Conservation (phyloP, 1,140 invertebrate genomes). For the Hycleus cichorii region DNA sequence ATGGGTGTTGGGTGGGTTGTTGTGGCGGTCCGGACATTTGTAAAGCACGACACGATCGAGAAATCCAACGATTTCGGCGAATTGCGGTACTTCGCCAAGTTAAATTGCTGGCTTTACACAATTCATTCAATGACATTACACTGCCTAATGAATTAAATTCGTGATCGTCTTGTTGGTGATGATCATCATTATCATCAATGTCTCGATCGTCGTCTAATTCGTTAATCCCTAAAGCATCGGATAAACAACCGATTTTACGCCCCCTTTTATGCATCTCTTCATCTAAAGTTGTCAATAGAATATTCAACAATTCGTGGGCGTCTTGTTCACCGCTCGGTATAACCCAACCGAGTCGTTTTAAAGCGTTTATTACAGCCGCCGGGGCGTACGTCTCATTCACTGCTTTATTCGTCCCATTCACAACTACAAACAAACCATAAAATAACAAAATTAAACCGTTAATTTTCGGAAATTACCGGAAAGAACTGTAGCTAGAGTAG, state of each 20-base stretch:
- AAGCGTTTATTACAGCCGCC: slow-evolving; percentile 64
- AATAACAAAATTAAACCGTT: neutral
- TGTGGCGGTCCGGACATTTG: slow-evolving; percentile 44
- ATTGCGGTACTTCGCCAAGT: slow-evolving; percentile 31
- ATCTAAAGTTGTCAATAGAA: slow-evolving; percentile 76
- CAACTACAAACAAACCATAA: slow-evolving; percentile 44
- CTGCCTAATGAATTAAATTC: slow-evolving; percentile 35
- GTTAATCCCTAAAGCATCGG: slow-evolving; percentile 55
- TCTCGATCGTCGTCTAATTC: slow-evolving; percentile 17
- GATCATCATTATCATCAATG: slow-evolving; percentile 13
- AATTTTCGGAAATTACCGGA: slow-evolving; percentile 27
- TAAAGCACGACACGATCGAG: slow-evolving; percentile 41
- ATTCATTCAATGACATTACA: slow-evolving; percentile 39
- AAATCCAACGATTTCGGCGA: slow-evolving; percentile 39
- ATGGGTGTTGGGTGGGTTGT: slow-evolving; percentile 53
- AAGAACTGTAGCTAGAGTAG: slow-evolving; percentile 35
- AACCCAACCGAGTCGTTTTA: slow-evolving; percentile 71
- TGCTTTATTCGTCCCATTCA: slow-evolving; percentile 69
- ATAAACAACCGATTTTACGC: slow-evolving; percentile 60
- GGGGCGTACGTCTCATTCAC: slow-evolving; percentile 52
- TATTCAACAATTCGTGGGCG: slow-evolving; percentile 85
- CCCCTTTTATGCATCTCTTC: slow-evolving; percentile 60
- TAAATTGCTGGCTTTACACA: slow-evolving; percentile 34
- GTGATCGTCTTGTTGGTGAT: slow-evolving; percentile 1
- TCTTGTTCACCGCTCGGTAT: slow-evolving; percentile 87